These are phyloP conservation scores for Muscidifurax raptorellus DNA, from an alignment of 1,140 invertebrate genomes.

Conservation along the genomic window DNA sequence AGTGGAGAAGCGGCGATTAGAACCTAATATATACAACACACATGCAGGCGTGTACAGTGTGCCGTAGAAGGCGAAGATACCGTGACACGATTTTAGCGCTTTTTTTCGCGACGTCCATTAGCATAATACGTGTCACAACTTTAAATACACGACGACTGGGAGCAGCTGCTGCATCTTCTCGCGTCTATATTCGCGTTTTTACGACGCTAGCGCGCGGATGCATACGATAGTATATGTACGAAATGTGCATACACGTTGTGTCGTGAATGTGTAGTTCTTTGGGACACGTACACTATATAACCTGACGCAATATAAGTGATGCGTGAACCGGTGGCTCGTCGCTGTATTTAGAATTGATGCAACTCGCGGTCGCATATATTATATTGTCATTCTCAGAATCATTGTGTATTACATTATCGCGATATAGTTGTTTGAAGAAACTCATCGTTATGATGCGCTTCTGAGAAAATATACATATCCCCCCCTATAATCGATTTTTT, in stretches of 20 bases:
- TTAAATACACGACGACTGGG: slow-evolving; percentile 25
- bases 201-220: neutral
- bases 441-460: no score
- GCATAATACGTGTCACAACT: slow-evolving; percentile 49
- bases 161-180: neutral
- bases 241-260: no score
- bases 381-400: neutral
- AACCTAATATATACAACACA: neutral
- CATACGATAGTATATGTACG: no score
- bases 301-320: slow-evolving; percentile 2
- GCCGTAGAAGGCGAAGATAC: slow-evolving; percentile 20
- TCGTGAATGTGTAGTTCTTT: neutral
- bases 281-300: neutral
- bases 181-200: neutral
- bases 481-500: no score
- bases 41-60: no score
- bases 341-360: neutral
- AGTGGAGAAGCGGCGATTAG: neutral
- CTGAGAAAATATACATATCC: no score
- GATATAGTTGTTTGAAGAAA: no score
- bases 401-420: no score
- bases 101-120: slow-evolving; percentile 24
- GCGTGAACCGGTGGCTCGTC: neutral
- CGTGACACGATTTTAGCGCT: slow-evolving; percentile 39
- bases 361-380: neutral